These are phyloP conservation scores for Melopsittacus undulatus DNA, from an alignment of 2,797 vertebrate species.

Conservation along the genomic window DNA sequence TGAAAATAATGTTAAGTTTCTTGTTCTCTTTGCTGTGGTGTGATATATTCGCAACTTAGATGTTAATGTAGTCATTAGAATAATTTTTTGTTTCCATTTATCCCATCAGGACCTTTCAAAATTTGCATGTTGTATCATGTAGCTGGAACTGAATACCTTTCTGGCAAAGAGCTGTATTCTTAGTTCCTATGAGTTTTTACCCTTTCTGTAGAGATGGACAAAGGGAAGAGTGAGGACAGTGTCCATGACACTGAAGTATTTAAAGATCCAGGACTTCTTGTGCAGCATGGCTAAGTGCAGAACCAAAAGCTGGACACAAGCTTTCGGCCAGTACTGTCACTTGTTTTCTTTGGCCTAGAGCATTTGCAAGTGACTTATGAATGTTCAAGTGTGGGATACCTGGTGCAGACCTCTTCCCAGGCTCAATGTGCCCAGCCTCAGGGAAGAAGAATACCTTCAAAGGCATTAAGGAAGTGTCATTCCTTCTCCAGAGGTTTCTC, in stretches of 20 bases:
- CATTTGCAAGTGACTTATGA: rapidly evolving
- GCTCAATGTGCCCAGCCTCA: rapidly evolving
- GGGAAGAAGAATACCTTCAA: not conserved
- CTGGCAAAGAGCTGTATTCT: not conserved
- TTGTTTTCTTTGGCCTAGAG: not conserved
- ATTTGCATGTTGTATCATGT: not conserved
- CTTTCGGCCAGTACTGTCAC: rapidly evolving
- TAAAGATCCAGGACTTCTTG: not conserved
- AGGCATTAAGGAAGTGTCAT: not conserved
- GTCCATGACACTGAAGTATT: not conserved
- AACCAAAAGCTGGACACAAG: not conserved
- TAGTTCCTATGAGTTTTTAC: not conserved
- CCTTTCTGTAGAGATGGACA: not conserved
- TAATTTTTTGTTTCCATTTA: not conserved
- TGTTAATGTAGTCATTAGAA: not conserved
- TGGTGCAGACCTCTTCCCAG: not conserved
- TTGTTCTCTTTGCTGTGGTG: not conserved
- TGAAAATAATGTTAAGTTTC: not conserved
- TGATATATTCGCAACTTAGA: not conserved
- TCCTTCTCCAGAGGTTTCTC: not conserved
- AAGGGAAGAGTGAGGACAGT: not conserved
- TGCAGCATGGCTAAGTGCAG: not conserved
- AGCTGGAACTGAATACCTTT: not conserved
- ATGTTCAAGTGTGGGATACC: not conserved
- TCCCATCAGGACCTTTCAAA: not conserved